These are phyloP conservation scores for Ganaspis sp. DNA, from an alignment of 1,140 invertebrate species.

Conservation along the genomic window DNA sequence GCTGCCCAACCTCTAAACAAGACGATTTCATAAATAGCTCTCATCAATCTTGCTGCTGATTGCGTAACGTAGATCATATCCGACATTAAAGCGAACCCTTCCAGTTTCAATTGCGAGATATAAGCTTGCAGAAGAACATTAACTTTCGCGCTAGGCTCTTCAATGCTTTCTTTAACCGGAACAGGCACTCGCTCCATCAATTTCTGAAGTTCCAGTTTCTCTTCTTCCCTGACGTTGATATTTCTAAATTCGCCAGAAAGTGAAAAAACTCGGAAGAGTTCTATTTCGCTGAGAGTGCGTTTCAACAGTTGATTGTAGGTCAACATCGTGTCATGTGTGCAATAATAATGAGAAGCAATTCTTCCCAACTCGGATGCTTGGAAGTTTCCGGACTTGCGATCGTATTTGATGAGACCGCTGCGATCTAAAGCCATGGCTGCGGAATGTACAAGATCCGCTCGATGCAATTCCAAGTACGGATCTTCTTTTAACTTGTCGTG, in stretches of 20 bases:
- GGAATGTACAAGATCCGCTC: conserved; percentile 97
- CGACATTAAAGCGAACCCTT: conserved; percentile 98
- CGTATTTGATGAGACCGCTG: conserved; percentile 96
- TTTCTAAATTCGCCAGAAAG: conserved; percentile 96
- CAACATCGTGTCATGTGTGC: conserved; percentile 96
- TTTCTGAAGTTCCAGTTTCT: conserved; percentile 98
- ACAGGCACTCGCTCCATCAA: conserved; percentile 98
- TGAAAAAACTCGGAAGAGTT: conserved; percentile 99
- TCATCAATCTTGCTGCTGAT: conserved; percentile 94
- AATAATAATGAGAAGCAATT: conserved; percentile 99
- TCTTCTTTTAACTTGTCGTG: conserved; percentile 88
- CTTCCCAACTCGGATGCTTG: conserved; percentile 95
- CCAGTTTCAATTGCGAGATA: conserved; percentile 98
- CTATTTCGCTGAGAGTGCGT: conserved; percentile 97
- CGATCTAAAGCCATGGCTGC: conserved; percentile 94
- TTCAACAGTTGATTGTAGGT: conserved; percentile 98
- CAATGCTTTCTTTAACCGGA: conserved; percentile 99
- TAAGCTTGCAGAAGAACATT: conserved; percentile 97
- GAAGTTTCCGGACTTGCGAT: conserved; percentile 95
- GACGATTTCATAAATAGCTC: conserved; percentile 98
- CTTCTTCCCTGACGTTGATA: conserved; percentile 96
- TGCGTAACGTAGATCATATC: conserved; percentile 99
- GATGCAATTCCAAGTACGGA: conserved; percentile 88
- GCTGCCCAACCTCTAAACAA: conserved; percentile 96
- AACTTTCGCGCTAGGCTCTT: conserved; percentile 98